Evolutionary conservation across 1,140 invertebrate species (phyloP).

Genomic region (Caenorhabditis briggsae): DNA sequence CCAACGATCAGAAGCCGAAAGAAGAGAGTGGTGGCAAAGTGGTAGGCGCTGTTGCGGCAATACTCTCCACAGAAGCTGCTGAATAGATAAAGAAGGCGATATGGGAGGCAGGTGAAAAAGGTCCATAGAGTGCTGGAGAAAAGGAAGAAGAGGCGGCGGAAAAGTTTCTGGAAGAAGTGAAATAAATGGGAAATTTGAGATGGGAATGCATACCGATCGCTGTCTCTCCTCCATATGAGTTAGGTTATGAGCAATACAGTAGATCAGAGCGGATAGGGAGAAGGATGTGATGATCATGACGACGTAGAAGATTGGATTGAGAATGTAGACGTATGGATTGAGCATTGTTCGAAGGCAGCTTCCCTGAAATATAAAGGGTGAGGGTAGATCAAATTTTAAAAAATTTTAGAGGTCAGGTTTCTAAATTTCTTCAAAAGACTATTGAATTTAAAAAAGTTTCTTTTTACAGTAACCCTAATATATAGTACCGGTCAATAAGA

Average conservation of each 20-base stretch:
- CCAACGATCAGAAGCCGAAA: slow-evolving; percentile 72
- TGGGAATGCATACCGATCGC: slow-evolving; percentile 61
- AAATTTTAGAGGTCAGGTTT: too few species aligned
- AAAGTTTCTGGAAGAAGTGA: slow-evolving; percentile 71
- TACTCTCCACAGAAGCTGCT: slow-evolving; percentile 55
- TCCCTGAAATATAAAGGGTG: slow-evolving; percentile 66
- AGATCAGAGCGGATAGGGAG: slow-evolving; percentile 73
- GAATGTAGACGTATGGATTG: slow-evolving; percentile 68
- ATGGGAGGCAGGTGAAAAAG: slow-evolving; percentile 75
- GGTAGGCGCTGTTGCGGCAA: slow-evolving; percentile 56
- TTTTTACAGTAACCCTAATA: too few species aligned
- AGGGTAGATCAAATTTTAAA: too few species aligned
- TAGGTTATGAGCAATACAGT: slow-evolving; percentile 74
- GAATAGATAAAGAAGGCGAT: slow-evolving; percentile 72
- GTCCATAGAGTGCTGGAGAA: slow-evolving; percentile 77
- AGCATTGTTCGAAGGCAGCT: slow-evolving; percentile 65
- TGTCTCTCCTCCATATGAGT: slow-evolving; percentile 67
- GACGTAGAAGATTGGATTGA: slow-evolving; percentile 71
- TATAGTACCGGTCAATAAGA: too few species aligned
- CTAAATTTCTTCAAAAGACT: too few species aligned
- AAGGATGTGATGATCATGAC: slow-evolving; percentile 70
- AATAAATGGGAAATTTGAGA: background rate
- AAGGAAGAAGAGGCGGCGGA: slow-evolving; percentile 76
- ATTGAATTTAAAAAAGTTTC: too few species aligned
- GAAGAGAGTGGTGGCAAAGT: slow-evolving; percentile 67